Percentiles rank a stretch among this genome's conserved stretches.
These are phyloP conservation scores for Accipiter cooperii DNA, from an alignment of 2,113 vertebrate species.

Conservation along the genomic window DNA sequence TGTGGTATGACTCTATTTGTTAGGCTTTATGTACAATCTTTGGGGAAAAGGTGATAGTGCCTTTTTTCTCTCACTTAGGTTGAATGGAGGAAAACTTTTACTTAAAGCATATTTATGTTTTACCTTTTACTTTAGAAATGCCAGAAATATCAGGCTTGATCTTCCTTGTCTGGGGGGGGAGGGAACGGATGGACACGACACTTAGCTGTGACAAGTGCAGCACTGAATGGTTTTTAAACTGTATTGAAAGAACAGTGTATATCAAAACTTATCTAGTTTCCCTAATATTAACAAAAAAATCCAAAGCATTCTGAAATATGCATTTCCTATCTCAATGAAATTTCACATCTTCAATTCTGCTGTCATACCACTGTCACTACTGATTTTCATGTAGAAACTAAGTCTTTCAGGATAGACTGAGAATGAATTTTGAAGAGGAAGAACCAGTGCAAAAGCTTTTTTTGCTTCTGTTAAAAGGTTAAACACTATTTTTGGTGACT, in stretches of 20 bases:
- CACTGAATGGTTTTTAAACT: not conserved
- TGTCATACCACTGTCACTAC: not conserved
- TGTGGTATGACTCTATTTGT: not conserved
- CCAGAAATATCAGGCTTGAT: not conserved
- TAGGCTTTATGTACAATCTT: not conserved
- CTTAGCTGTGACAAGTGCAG: not conserved
- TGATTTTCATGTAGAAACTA: not conserved
- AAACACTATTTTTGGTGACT: not conserved
- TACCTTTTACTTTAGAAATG: not conserved
- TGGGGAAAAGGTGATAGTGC: not conserved
- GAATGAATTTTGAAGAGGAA: not conserved
- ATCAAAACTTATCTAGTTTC: not conserved
- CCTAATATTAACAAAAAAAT: not conserved
- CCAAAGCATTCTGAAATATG: not conserved
- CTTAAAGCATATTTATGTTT: not conserved
- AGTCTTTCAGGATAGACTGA: not conserved
- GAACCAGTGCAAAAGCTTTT: not conserved
- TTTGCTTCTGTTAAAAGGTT: not conserved
- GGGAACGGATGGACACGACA: rapidly evolving
- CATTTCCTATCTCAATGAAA: not conserved
- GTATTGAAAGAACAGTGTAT: not conserved
- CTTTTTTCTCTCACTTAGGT: not conserved
- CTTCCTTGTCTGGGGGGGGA: not conserved
- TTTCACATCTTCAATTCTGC: not conserved
- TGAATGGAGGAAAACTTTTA: not conserved